A percentile compares a stretch with the other conserved stretches of the same genome.
phyloP scores from a whole-genome alignment of 2,113 vertebrate genomes.

The Reinhardtius hippoglossoides region DNA sequence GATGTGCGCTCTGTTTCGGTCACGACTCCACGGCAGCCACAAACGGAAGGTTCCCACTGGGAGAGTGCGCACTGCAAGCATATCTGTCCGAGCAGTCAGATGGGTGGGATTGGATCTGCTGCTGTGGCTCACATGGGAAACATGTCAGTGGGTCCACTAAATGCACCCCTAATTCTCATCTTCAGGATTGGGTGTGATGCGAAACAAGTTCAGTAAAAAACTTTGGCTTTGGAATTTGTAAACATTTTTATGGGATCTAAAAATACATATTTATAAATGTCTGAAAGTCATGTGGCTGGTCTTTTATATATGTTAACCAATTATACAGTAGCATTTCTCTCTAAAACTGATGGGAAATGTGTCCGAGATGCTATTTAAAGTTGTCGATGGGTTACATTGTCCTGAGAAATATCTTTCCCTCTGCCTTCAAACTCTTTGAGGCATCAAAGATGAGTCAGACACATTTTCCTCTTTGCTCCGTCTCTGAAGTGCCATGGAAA shows the following conservation, averaged over 20 bases:
- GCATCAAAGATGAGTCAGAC: slow-evolving; percentile 78
- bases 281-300: neutral
- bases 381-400: slow-evolving; percentile 60
- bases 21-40: slow-evolving; percentile 73
- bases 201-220: slow-evolving; percentile 56
- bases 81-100: slow-evolving; percentile 62
- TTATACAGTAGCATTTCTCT: slow-evolving; percentile 7
- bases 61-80: slow-evolving; percentile 51
- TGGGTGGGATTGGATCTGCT: slow-evolving; percentile 65
- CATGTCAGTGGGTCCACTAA: slow-evolving; percentile 63
- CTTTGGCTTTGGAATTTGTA: slow-evolving; percentile 43
- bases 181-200: slow-evolving; percentile 68
- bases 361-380: slow-evolving; percentile 42
- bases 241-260: slow-evolving; percentile 45
- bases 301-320: slow-evolving; percentile 15
- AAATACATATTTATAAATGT: slow-evolving; percentile 5
- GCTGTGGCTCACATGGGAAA: slow-evolving; percentile 69
- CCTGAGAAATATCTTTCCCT: slow-evolving; percentile 80
- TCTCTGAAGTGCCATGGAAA: slow-evolving; percentile 85
- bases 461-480: slow-evolving; percentile 63
- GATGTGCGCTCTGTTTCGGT: slow-evolving; percentile 65
- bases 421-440: slow-evolving; percentile 79
- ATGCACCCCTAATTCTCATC: slow-evolving; percentile 66
- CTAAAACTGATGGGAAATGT: slow-evolving; percentile 47
- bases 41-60: slow-evolving; percentile 72